Percentiles rank a stretch among this genome's conserved stretches.
These are phyloP conservation scores for Troides helena DNA, from an alignment of 2,888 invertebrate species.

Conservation along the genomic window DNA sequence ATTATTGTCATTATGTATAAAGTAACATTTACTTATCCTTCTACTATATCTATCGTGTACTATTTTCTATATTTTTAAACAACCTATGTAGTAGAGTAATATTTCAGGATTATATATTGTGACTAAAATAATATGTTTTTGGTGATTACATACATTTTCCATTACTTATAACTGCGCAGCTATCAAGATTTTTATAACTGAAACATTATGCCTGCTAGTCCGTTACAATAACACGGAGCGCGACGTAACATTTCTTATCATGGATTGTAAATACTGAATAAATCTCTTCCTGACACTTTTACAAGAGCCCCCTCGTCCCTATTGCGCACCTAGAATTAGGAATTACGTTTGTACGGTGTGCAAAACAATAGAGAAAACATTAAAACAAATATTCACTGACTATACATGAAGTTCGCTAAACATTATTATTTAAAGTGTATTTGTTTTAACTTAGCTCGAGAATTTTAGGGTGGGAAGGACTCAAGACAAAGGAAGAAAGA, in stretches of 20 bases:
- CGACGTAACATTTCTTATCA: not conserved
- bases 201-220: not conserved
- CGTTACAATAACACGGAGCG: not conserved
- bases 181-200: not conserved
- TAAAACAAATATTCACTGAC: not conserved
- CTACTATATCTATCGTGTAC: too few relatives aligned
- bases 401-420: not conserved
- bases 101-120: too few relatives aligned
- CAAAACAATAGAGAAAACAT: slow-evolving; percentile 39
- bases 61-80: too few relatives aligned
- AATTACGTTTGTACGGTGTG: slow-evolving; percentile 50
- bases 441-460: not conserved
- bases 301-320: slow-evolving; percentile 71
- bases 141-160: not conserved
- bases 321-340: slow-evolving; percentile 69
- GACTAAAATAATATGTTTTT: too few relatives aligned
- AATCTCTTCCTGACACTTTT: slow-evolving; percentile 73
- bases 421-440: not conserved
- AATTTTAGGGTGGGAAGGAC: too few relatives aligned
- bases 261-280: slow-evolving; percentile 38
- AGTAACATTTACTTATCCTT: too few relatives aligned
- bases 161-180: not conserved
- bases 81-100: too few relatives aligned
- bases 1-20: too few relatives aligned
- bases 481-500: too few relatives aligned